A percentile compares a stretch with the other conserved stretches of the same genome.
Evolutionary conservation across 2,888 invertebrate genomes (phyloP).

Genomic region (Phengaris arion): DNA sequence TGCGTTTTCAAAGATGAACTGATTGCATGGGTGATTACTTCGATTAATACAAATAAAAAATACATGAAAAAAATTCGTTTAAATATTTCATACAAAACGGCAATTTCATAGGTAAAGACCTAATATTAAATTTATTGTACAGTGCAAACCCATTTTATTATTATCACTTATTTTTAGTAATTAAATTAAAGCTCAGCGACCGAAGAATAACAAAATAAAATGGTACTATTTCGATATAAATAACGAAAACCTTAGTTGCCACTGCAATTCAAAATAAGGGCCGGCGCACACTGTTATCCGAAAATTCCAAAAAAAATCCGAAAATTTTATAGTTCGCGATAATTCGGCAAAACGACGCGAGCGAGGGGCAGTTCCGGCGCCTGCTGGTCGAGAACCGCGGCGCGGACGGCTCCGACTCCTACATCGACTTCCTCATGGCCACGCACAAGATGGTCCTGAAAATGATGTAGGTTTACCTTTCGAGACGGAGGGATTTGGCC

Average conservation of each 20-base stretch:
- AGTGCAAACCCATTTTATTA: background rate
- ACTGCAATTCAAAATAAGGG: background rate
- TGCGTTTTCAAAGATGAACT: no score
- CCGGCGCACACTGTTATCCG: background rate
- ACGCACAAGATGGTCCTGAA: slow-evolving; percentile 95
- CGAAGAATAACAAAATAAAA: background rate
- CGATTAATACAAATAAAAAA: no score
- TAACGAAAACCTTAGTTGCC: background rate
- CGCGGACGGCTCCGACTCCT: slow-evolving; percentile 88
- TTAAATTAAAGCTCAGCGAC: background rate
- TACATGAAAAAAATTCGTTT: no score
- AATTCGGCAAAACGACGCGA: slow-evolving; percentile 52
- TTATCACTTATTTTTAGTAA: background rate
- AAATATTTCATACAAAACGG: no score
- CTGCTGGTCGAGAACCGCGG: slow-evolving; percentile 95
- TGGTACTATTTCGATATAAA: background rate
- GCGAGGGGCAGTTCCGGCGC: slow-evolving; percentile 90
- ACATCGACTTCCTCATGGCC: slow-evolving; percentile 97
- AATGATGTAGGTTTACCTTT: slow-evolving; percentile 52
- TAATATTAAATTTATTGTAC: background rate
- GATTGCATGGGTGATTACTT: no score
- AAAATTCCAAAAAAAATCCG: slow-evolving; percentile 1
- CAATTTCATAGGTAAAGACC: no score
- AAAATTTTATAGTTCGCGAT: slow-evolving; percentile 50
- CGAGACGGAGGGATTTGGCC: background rate